Conservation (phyloP, 2,888 invertebrate genomes). For the Oeneis ivallda region DNA sequence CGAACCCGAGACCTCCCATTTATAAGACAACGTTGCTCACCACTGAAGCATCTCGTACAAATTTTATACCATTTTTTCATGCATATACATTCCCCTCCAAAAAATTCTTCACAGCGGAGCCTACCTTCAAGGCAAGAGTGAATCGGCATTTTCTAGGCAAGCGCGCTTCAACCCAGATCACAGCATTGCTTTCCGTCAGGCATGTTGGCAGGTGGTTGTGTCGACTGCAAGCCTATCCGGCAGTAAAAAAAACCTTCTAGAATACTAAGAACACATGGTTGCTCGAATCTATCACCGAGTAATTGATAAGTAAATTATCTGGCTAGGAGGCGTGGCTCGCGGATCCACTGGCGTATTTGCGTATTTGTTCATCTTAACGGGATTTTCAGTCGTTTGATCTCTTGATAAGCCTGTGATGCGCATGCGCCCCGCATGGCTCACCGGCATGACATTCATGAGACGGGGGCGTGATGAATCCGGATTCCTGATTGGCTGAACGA, state of each 20-base stretch:
- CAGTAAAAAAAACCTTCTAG: not conserved
- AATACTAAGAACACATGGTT: conserved; percentile 6
- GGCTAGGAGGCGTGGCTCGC: conserved; percentile 57
- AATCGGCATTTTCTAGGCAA: too few relatives aligned
- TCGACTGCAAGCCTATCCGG: too few relatives aligned
- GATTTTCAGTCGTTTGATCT: conserved; percentile 45
- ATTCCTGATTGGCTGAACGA: conserved; percentile 53
- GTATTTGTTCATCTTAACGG: conserved; percentile 54
- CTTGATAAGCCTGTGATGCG: conserved; percentile 50
- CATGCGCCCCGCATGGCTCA: conserved; percentile 50
- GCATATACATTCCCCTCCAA: too few relatives aligned
- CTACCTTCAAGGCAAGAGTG: too few relatives aligned
- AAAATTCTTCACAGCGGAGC: too few relatives aligned
- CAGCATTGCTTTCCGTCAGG: too few relatives aligned
- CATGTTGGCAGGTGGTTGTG: too few relatives aligned
- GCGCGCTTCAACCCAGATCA: too few relatives aligned
- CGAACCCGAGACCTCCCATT: too few relatives aligned
- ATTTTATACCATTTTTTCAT: too few relatives aligned
- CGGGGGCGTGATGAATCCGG: conserved; percentile 62
- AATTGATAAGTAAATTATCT: conserved; percentile 27
- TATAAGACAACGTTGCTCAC: too few relatives aligned
- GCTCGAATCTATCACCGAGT: conserved; percentile 3
- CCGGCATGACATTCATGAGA: conserved; percentile 65
- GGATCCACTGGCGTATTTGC: conserved; percentile 45
- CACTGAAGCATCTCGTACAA: too few relatives aligned